phyloP scores from a whole-genome alignment of 1,140 invertebrate species.

The Drosophila suzukii region DNA sequence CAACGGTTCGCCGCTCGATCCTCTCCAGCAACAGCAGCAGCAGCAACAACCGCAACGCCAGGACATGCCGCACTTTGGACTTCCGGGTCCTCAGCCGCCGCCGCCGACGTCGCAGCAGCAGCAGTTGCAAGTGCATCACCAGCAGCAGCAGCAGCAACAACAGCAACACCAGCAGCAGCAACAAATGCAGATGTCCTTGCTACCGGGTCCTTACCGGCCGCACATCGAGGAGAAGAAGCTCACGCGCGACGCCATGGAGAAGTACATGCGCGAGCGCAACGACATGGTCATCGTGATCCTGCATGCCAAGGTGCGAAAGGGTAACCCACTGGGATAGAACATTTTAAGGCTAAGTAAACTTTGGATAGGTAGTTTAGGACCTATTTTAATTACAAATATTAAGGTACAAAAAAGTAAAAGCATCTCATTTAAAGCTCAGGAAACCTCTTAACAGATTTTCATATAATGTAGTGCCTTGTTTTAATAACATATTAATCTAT shows the following conservation, averaged over 20 bases:
- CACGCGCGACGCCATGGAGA: slow-evolving; percentile 97
- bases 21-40: neutral
- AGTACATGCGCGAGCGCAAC: slow-evolving; percentile 95
- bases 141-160: slow-evolving; percentile 74
- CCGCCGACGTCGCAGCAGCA: slow-evolving; percentile 85
- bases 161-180: slow-evolving; percentile 72
- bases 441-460: too few species aligned
- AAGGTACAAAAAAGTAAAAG: too few species aligned
- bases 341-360: too few species aligned
- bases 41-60: slow-evolving; percentile 52
- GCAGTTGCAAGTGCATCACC: slow-evolving; percentile 76
- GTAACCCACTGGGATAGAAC: too few species aligned
- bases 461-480: too few species aligned
- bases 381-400: too few species aligned
- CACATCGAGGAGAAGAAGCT: slow-evolving; percentile 91
- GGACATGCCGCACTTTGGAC: slow-evolving; percentile 84
- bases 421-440: too few species aligned
- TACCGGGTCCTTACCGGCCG: slow-evolving; percentile 83
- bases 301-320: slow-evolving; percentile 92
- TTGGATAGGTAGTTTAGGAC: too few species aligned
- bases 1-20: slow-evolving; percentile 27
- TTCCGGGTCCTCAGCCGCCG: slow-evolving; percentile 83
- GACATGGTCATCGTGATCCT: slow-evolving; percentile 99
- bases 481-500: too few species aligned
- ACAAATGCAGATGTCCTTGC: slow-evolving; percentile 76